phyloP scores from a whole-genome alignment of 2,113 vertebrate species.

The Laticauda colubrina region DNA sequence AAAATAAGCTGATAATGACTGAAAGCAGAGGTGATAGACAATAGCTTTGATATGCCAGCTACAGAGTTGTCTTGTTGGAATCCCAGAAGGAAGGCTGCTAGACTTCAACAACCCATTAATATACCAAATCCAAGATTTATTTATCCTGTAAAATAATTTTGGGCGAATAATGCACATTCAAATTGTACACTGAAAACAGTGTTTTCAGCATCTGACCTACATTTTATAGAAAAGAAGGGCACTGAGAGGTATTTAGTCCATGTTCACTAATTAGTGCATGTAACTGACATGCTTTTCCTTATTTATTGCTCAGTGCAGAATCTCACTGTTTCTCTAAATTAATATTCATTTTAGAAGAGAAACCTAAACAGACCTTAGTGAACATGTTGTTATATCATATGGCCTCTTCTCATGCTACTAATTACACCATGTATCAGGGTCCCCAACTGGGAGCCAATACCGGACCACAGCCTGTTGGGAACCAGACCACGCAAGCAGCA shows the following conservation, averaged over 20 bases:
- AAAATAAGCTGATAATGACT: not conserved
- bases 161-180: not conserved
- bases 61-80: not conserved
- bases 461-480: too few relatives aligned
- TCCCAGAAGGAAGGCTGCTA: not conserved
- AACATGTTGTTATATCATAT: conserved; percentile 39
- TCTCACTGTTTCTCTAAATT: conserved; percentile 13
- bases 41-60: not conserved
- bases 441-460: not conserved
- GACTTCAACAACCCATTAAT: not conserved
- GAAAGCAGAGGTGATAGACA: conserved; percentile 20
- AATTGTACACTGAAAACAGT: not conserved
- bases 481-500: too few relatives aligned
- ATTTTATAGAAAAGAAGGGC: not conserved
- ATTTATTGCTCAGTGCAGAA: not conserved
- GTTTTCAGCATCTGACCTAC: not conserved
- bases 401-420: conserved; percentile 31
- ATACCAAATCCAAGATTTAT: not conserved
- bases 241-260: not conserved
- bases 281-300: not conserved
- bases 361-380: conserved; percentile 50
- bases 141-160: not conserved
- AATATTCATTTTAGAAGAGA: conserved; percentile 32
- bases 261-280: not conserved
- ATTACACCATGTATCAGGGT: not conserved